Percentiles rank a stretch among this genome's conserved stretches.
Evolutionary conservation across 2,888 invertebrate genomes (phyloP).

Genomic region (Empis livida): DNA sequence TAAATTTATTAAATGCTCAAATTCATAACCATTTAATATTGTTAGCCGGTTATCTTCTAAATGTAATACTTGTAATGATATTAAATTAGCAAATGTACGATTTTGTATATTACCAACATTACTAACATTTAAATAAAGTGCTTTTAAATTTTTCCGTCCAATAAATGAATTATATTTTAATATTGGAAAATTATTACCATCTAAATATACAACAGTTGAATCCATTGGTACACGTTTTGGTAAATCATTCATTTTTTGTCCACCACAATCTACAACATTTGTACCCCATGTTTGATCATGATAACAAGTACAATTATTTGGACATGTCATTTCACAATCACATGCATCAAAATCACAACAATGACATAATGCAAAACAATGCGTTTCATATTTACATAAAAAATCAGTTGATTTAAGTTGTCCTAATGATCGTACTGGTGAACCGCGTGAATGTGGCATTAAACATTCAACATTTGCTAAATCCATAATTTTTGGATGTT

Average conservation of each 20-base stretch:
- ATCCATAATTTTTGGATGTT: conserved; percentile 82
- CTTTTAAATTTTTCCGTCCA: conserved; percentile 79
- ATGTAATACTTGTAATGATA: conserved; percentile 68
- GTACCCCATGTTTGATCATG: conserved; percentile 90
- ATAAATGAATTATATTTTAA: conserved; percentile 85
- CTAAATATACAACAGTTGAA: conserved; percentile 84
- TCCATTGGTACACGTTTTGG: conserved; percentile 90
- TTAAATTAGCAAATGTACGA: conserved; percentile 78
- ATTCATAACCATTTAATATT: conserved; percentile 73
- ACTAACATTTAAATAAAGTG: conserved; percentile 75
- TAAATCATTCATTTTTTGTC: conserved; percentile 61
- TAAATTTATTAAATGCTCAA: conserved; percentile 66
- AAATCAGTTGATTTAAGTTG: conserved; percentile 76
- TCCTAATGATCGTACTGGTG: conserved; percentile 63
- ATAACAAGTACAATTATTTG: conserved; percentile 85
- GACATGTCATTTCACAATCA: conserved; percentile 96
- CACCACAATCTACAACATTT: conserved; percentile 84
- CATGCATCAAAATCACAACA: conserved; percentile 95
- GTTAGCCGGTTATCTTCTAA: conserved; percentile 72
- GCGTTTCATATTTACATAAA: conserved; percentile 82
- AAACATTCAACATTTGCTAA: conserved; percentile 79
- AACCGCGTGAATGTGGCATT: conserved; percentile 73
- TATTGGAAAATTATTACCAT: conserved; percentile 77
- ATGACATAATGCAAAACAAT: conserved; percentile 89
- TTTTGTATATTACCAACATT: conserved; percentile 78